Percentiles rank a stretch among this genome's conserved stretches.
These are phyloP conservation scores for Pogona vitticeps DNA, from an alignment of 2,113 vertebrate species.

Conservation along the genomic window DNA sequence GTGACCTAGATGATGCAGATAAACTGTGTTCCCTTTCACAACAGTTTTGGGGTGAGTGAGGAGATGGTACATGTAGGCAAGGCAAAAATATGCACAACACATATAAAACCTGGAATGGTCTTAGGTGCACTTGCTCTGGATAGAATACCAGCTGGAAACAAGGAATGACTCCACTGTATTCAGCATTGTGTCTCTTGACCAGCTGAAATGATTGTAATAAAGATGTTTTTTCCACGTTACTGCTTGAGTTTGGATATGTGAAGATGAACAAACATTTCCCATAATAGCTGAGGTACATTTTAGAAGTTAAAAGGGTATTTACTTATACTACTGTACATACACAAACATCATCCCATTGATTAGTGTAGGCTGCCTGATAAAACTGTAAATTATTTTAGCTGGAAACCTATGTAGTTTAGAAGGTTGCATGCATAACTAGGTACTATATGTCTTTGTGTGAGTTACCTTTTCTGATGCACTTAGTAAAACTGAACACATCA, in stretches of 20 bases:
- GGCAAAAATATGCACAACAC: neutral
- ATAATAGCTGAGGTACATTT: neutral
- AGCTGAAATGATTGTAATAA: neutral
- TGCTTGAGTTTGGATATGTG: neutral
- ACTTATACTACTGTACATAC: neutral
- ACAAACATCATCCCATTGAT: neutral
- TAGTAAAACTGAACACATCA: neutral
- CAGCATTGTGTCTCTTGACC: neutral
- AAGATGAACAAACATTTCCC: neutral
- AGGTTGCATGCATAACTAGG: neutral
- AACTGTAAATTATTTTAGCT: neutral
- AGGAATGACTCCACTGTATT: neutral
- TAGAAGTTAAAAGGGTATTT: neutral
- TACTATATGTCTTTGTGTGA: neutral
- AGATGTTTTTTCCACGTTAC: neutral
- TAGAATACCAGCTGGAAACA: neutral
- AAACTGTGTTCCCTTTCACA: too few relatives aligned
- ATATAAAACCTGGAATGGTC: neutral
- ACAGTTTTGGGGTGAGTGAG: neutral
- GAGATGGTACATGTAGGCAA: neutral
- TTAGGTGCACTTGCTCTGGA: neutral
- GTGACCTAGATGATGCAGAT: neutral
- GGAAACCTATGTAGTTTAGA: neutral
- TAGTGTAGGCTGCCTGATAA: neutral
- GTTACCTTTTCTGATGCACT: neutral